A percentile compares a stretch with the other conserved stretches of the same genome.
phyloP scores from a whole-genome alignment of 2,797 vertebrate species.

The Danio albolineatus region DNA sequence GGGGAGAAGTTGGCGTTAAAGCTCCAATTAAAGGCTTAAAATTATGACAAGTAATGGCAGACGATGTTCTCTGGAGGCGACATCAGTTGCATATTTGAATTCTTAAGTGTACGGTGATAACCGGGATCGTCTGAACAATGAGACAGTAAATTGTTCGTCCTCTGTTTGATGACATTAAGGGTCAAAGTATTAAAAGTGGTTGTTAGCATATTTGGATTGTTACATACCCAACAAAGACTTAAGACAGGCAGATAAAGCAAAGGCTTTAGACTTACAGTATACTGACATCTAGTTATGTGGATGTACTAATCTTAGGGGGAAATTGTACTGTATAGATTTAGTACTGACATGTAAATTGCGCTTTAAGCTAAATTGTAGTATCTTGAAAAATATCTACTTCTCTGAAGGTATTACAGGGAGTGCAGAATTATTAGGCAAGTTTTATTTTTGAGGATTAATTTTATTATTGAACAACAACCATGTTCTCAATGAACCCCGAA shows the following conservation, averaged over 20 bases:
- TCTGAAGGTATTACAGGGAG: too few species aligned
- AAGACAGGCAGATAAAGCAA: not conserved
- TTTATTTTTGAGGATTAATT: too few species aligned
- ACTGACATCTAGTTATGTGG: not conserved
- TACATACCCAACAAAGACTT: not conserved
- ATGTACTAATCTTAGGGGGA: not conserved
- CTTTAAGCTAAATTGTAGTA: too few species aligned
- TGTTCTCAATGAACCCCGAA: too few species aligned
- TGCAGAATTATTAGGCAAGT: too few species aligned
- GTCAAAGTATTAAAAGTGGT: slow-evolving; percentile 7
- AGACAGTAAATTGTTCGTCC: slow-evolving; percentile 42
- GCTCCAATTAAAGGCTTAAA: slow-evolving; percentile 65
- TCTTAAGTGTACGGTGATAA: slow-evolving; percentile 45
- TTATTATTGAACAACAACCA: too few species aligned
- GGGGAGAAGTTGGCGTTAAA: slow-evolving; percentile 54
- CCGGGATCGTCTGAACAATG: slow-evolving; percentile 51
- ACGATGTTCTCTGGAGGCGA: slow-evolving; percentile 38
- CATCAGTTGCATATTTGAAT: slow-evolving; percentile 57
- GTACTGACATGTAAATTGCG: too few species aligned
- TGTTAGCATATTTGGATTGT: not conserved
- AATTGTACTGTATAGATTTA: too few species aligned
- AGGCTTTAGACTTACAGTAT: too few species aligned
- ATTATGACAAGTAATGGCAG: slow-evolving; percentile 56
- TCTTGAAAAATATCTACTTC: too few species aligned
- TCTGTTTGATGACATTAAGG: slow-evolving; percentile 20